Evolutionary conservation across 37 sponge, comb jelly and placozoan species (phyloP), one percentile per base, ranked within the genome.

Genomic region (Sycon ciliatum): DNA sequence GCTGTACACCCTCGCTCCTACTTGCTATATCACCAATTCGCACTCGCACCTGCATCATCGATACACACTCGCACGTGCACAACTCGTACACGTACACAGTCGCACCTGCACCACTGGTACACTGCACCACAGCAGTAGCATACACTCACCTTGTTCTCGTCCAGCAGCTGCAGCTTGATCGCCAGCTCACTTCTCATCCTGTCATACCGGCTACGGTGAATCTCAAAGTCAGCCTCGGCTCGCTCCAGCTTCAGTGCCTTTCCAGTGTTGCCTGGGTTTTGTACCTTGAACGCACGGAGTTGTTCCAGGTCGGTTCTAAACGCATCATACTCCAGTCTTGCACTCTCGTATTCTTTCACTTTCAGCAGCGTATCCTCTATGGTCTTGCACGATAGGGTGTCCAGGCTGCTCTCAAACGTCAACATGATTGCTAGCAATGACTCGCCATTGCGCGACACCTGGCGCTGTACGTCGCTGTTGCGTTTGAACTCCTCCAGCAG

Each of bases 361-460:
- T 91, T 90, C 27, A 38, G 42, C 3, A 90, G 67, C 0, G 95
- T 94, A 75, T 94, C 95, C 56, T 86, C 95, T 63, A 94, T 94
- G 20, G 95, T 85, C 56, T 86, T 90, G 32, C 80, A n/a, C 33
- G 71, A 73, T 30, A 94, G 73, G 6, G 95, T 94, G 16, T 76
- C 63, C 35, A 89, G 64, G 46, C 79, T 84, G 34, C 84, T 46
- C 36, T 68, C 34, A 52, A 94, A 89, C 37, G 54, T 74, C 27
- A 78, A 61, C 22, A 86, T 31, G n/a, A 79, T 69, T 1, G 71
- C 42, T 20, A 86, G 35, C n/a, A 94, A 80, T 32, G 74, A 57
- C 31, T 89, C 87, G 0, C 90, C 91, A 30, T 86, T 80, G 28
- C 68, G 70, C 1, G 83, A 75, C 34, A 86, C 16, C 38, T 33